Evolutionary conservation across 2,113 vertebrate genomes (phyloP).

Genomic region (Geothlypis trichas): DNA sequence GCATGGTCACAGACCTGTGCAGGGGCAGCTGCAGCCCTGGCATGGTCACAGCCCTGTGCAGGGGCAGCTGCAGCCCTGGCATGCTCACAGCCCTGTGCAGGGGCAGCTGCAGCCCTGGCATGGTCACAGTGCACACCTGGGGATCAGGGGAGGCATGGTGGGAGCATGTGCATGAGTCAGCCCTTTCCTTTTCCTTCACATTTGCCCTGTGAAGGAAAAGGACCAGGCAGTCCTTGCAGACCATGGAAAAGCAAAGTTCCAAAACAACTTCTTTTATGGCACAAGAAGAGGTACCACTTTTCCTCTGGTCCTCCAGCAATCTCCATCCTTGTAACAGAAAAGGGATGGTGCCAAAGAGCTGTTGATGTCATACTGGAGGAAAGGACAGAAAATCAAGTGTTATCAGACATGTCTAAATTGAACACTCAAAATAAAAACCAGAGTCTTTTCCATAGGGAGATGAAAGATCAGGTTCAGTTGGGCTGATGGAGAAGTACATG

Average conservation of each 20-base stretch:
- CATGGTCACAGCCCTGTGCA: too few relatives aligned
- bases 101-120: too few relatives aligned
- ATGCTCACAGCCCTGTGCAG: too few relatives aligned
- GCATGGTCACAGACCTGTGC: too few relatives aligned
- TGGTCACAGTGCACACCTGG: neutral
- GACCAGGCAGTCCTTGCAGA: neutral
- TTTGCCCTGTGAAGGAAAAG: neutral
- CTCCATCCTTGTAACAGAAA: neutral
- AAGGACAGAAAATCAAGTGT: neutral
- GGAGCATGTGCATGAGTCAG: neutral
- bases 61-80: too few relatives aligned
- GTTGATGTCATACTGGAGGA: neutral
- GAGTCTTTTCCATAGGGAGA: neutral
- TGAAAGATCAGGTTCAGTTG: neutral
- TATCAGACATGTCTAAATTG: neutral
- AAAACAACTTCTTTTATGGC: neutral
- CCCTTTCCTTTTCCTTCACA: neutral
- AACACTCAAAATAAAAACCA: neutral
- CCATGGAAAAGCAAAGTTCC: neutral
- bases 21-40: too few relatives aligned
- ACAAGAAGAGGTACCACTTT: neutral
- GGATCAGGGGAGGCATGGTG: accelerated
- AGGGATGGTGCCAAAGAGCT: neutral
- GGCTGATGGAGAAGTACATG: neutral
- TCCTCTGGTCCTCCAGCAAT: neutral